Conservation (phyloP, 2,888 invertebrate species). For the Ophonus ardosiacus region DNA sequence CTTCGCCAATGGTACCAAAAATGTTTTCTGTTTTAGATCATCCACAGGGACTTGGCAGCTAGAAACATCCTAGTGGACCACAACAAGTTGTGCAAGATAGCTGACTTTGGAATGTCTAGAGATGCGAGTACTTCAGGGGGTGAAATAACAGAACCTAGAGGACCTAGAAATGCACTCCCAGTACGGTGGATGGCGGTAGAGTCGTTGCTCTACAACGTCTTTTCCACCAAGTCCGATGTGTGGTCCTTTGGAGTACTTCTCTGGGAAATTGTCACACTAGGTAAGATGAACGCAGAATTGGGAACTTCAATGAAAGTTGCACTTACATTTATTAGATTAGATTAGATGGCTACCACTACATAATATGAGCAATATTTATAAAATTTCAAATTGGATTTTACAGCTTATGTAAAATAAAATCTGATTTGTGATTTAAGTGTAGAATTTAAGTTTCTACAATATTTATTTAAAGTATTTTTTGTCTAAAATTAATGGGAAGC, state of each 20-base stretch:
- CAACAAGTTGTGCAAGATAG: conserved; percentile 92
- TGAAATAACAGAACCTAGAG: conserved; percentile 76
- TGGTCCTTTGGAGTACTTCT: conserved; percentile 92
- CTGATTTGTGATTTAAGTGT: too few relatives aligned
- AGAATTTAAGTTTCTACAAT: too few relatives aligned
- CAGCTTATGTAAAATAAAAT: too few relatives aligned
- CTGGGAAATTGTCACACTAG: conserved; percentile 93
- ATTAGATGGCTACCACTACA: too few relatives aligned
- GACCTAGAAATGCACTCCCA: conserved; percentile 79
- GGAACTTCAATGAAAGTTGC: too few relatives aligned
- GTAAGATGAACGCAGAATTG: conserved; percentile 73
- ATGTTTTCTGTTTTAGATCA: conserved; percentile 80
- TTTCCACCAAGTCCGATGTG: conserved; percentile 89
- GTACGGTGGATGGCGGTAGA: conserved; percentile 94
- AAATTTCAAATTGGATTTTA: too few relatives aligned
- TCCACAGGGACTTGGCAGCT: conserved; percentile 90
- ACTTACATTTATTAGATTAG: too few relatives aligned
- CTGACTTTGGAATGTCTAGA: conserved; percentile 92
- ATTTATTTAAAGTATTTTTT: too few relatives aligned
- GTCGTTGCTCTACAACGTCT: conserved; percentile 86
- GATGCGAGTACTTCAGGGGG: conserved; percentile 77
- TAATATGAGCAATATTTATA: too few relatives aligned
- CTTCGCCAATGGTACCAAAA: neutral
- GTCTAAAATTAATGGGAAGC: too few relatives aligned
- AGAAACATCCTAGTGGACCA: conserved; percentile 90